Base-by-base conservation (phyloP, 1,140 invertebrate genomes). In the Eupristina koningsbergeri region DNA sequence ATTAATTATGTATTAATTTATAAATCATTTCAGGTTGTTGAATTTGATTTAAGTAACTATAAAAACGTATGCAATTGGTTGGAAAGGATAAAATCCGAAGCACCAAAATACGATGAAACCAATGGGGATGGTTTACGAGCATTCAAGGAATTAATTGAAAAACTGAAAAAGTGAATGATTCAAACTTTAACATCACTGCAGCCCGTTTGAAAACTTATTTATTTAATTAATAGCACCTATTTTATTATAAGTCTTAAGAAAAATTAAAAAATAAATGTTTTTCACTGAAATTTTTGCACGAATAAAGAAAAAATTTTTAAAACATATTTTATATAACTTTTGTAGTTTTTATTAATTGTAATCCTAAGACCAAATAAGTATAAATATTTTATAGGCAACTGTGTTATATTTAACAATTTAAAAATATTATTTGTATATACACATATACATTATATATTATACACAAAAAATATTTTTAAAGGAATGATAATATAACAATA, bases 31-130 rank as follows among this genome's bases (percentile, higher is more conserved):
- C 95, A 97, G 92, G 94, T 93, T 3, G 91, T 94, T 17, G 93
- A 94, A 17, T 94, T 95, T 81, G 94, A 96, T 86, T 89, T 96
- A 63, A 93, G 93, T 67, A 94, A 94, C 87, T 96, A 95, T 89
- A 90, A 93, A 19, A 96, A 97, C 85, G 93, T 97, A 73, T 89
- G 86, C 69, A 93, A 92, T 82, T 97, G 96, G 96, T 93, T 95
- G 86, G 93, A 94, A 64, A 95, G 93, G 77, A 93, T 95, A 73
- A 96, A 96, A 90, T 91, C 91, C 45, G 94, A 94, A 11, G 94
- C 95, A 13, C 94, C 95, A 15, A 96, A 95, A 41, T 97, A 96
- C 91, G 93, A 94, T 84, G 95, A 96, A 87, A 93, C 95, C 58
- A 97, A 97, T 89, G 94, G 90, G 22, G 93, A 93, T 67, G 93